Conservation (phyloP, 2,888 invertebrate genomes). For the Nephrotoma flavescens region DNA sequence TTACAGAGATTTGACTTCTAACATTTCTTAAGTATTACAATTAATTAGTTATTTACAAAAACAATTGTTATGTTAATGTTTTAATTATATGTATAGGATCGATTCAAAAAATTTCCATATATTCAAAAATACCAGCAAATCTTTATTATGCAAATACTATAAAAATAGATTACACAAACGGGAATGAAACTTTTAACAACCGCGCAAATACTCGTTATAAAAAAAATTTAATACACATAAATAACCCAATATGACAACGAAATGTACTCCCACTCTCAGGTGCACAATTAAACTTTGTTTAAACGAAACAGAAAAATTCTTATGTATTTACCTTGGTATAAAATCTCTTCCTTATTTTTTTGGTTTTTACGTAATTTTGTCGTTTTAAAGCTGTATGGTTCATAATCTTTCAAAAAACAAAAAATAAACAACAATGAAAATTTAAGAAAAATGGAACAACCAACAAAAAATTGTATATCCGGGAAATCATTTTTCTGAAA, state of each 20-base stretch:
- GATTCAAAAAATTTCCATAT: not conserved
- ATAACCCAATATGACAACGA: not conserved
- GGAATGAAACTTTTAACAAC: not conserved
- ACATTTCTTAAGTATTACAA: no score
- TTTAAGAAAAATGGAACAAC: not conserved
- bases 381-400: not conserved
- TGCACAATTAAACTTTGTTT: not conserved
- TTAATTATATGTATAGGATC: not conserved
- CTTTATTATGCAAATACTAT: not conserved
- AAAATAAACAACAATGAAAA: not conserved
- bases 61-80: no score
- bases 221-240: not conserved
- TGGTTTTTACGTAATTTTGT: not conserved
- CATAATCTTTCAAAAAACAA: not conserved
- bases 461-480: not conserved
- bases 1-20: no score
- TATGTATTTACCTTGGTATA: not conserved
- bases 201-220: not conserved
- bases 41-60: no score
- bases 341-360: not conserved
- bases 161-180: not conserved
- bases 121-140: not conserved
- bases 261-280: not conserved
- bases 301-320: not conserved
- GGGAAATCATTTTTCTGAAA: not conserved